Conservation (phyloP, 2,888 invertebrate genomes). For the Amorpha juglandis region DNA sequence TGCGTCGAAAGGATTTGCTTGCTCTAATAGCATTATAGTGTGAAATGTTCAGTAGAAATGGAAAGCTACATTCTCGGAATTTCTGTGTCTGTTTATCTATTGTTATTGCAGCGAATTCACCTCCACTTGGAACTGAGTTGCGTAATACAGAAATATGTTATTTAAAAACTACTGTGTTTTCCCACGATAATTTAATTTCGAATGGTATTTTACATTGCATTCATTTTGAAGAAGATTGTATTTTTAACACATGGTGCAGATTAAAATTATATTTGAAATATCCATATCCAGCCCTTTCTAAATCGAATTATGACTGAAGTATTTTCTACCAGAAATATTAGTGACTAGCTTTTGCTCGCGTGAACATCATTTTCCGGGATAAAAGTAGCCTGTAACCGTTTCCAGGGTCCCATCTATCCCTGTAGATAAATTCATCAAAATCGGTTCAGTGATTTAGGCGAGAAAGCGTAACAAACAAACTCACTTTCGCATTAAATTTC, state of each 20-base stretch:
- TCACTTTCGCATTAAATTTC: no score
- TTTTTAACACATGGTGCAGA: neutral
- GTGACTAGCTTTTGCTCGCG: no score
- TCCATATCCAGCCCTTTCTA: no score
- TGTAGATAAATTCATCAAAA: no score
- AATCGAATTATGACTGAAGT: no score
- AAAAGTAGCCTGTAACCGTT: no score
- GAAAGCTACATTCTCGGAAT: neutral
- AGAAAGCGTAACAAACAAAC: no score
- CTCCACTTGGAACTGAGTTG: neutral
- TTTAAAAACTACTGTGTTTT: neutral
- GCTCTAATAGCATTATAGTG: neutral
- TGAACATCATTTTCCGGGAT: no score
- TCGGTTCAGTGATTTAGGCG: no score
- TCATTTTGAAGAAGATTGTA: neutral
- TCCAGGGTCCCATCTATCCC: no score
- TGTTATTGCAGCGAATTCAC: slow-evolving; percentile 6
- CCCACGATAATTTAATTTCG: slow-evolving; percentile 7
- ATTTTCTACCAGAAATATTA: no score
- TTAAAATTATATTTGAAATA: neutral
- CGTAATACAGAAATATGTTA: neutral
- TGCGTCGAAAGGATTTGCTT: neutral
- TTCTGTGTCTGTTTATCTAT: neutral
- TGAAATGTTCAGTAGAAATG: neutral
- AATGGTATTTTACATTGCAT: neutral